phyloP scores from a whole-genome alignment of 2,888 invertebrate genomes.

The Chrysolina americana region DNA sequence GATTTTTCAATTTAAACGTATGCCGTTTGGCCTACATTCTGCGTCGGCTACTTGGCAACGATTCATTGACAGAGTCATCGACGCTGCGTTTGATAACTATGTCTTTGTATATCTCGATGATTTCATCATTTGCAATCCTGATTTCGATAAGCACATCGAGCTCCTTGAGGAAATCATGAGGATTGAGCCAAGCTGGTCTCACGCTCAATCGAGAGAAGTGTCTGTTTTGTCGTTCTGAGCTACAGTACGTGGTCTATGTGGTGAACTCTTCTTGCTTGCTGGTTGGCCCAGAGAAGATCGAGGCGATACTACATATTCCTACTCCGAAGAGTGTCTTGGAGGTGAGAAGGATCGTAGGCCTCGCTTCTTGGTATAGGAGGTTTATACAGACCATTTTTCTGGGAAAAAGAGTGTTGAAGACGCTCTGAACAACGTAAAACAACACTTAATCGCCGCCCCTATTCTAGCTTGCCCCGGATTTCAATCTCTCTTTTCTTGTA shows the following conservation, averaged over 20 bases:
- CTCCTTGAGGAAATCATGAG: constrained; percentile 49
- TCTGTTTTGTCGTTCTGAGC: not conserved
- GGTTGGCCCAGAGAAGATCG: constrained; percentile 30
- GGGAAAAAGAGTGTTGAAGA: too few species aligned
- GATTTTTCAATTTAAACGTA: constrained; percentile 53
- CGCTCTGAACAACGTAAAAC: too few species aligned
- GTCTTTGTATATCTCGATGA: constrained; percentile 55
- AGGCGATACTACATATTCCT: constrained; percentile 21
- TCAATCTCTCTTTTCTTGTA: too few species aligned
- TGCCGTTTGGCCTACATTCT: constrained; percentile 54
- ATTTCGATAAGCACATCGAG: constrained; percentile 46
- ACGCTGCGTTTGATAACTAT: constrained; percentile 48
- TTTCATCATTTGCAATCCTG: constrained; percentile 49
- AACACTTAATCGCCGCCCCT: too few species aligned
- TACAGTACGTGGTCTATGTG: too few species aligned
- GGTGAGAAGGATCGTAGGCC: constrained; percentile 37
- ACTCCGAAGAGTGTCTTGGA: constrained; percentile 10
- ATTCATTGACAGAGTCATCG: constrained; percentile 50
- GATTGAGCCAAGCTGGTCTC: constrained; percentile 48
- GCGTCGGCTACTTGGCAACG: constrained; percentile 55
- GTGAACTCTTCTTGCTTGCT: constrained; percentile 1
- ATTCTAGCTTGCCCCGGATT: too few species aligned
- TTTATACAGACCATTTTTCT: too few species aligned
- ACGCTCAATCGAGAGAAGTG: constrained; percentile 48
- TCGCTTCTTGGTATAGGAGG: constrained; percentile 25